Evolutionary conservation across 2,888 invertebrate genomes (phyloP).

Genomic region (Loripinus fragilis): DNA sequence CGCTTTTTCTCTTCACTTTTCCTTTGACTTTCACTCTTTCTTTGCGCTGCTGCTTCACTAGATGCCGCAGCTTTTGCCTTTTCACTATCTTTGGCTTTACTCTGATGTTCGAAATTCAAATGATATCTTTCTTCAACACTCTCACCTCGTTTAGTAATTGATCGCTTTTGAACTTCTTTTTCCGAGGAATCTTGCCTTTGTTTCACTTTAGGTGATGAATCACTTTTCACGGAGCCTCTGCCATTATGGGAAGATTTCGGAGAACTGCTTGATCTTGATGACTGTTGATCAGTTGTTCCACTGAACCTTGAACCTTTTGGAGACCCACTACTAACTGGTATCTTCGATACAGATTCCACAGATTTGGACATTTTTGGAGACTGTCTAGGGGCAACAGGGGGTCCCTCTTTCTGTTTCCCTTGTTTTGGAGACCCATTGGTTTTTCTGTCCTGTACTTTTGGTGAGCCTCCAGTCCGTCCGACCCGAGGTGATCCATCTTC

Average conservation of each 20-base stretch:
- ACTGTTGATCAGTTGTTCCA: neutral
- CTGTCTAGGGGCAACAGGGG: conserved; percentile 36
- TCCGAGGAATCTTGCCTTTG: conserved; percentile 26
- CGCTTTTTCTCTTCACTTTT: conserved; percentile 65
- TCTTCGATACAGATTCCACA: conserved; percentile 49
- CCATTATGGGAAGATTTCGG: conserved; percentile 35
- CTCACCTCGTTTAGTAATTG: conserved; percentile 22
- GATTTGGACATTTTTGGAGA: conserved; percentile 46
- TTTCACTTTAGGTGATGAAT: conserved; percentile 29
- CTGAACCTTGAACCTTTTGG: conserved; percentile 1
- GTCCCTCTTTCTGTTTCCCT: conserved; percentile 35
- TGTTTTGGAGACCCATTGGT: conserved; percentile 58
- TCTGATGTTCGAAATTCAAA: conserved; percentile 35
- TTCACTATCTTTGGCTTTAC: conserved; percentile 9
- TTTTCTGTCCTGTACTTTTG: conserved; percentile 37
- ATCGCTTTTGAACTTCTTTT: conserved; percentile 26
- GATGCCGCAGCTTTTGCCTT: neutral
- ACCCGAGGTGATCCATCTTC: conserved; percentile 61
- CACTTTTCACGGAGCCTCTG: conserved; percentile 23
- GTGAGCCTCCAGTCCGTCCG: conserved; percentile 51
- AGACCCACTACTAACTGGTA: conserved; percentile 44
- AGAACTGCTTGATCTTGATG: conserved; percentile 16
- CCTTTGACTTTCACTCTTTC: conserved; percentile 48
- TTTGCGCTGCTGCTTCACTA: conserved; percentile 42
- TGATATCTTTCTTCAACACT: conserved; percentile 39